phyloP scores from a whole-genome alignment of 2,797 vertebrate genomes.

The Phrynocephalus guinanensis region DNA sequence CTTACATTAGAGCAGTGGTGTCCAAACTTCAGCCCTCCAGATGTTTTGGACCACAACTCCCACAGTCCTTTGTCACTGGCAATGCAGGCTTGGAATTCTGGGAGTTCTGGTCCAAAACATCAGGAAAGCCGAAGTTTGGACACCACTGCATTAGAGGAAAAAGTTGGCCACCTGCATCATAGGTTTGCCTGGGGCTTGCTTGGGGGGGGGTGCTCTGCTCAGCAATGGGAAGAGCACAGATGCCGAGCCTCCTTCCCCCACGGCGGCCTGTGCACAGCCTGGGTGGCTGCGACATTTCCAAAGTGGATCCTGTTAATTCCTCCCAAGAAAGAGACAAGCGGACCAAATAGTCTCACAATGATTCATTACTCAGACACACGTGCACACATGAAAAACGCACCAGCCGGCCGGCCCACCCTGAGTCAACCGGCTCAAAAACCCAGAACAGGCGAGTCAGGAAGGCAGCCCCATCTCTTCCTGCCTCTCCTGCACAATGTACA shows the following conservation, averaged over 20 bases:
- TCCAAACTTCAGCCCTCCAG: no score
- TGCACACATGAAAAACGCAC: no score
- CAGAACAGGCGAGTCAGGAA: not conserved
- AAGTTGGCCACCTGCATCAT: not conserved
- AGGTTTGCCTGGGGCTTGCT: not conserved
- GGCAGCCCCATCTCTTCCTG: not conserved
- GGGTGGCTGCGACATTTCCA: not conserved
- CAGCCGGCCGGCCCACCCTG: no score
- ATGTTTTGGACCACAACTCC: no score
- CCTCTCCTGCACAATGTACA: accelerated
- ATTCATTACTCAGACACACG: not conserved
- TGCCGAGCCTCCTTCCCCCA: not conserved
- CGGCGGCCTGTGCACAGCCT: not conserved
- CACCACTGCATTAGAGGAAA: no score
- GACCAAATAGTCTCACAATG: slow-evolving; percentile 6
- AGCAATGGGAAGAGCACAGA: not conserved
- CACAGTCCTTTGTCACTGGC: no score
- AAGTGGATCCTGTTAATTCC: not conserved
- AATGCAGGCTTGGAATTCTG: no score
- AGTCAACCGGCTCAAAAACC: no score
- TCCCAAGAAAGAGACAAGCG: not conserved
- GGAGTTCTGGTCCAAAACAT: no score
- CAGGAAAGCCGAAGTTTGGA: no score
- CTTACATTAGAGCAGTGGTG: no score
- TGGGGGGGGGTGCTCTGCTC: not conserved